Conservation (phyloP, 1,140 invertebrate genomes). For the Calephelis nemesis region DNA sequence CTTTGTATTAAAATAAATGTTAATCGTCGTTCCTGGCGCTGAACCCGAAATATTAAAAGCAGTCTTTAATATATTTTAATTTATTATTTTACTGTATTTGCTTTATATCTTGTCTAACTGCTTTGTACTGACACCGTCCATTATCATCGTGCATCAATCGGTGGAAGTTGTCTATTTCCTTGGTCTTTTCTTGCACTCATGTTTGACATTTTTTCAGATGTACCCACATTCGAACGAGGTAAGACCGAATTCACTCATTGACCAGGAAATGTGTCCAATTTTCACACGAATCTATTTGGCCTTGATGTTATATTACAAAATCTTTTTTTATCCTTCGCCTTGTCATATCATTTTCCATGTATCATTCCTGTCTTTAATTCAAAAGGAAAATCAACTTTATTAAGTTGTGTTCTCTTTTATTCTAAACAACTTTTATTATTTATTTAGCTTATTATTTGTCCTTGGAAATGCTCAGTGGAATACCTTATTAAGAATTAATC, state of each 20-base stretch:
- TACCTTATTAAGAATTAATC: too few species aligned
- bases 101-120: slow-evolving; percentile 42
- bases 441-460: slow-evolving; percentile 16
- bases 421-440: slow-evolving; percentile 22
- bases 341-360: slow-evolving; percentile 29
- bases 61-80: background rate
- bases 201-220: slow-evolving; percentile 68
- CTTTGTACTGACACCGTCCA: slow-evolving; percentile 54
- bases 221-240: slow-evolving; percentile 65
- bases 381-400: background rate
- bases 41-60: too few species aligned
- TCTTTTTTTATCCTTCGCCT: slow-evolving; percentile 37
- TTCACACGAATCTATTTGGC: slow-evolving; percentile 44
- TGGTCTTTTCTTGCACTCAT: slow-evolving; percentile 51
- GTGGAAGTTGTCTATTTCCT: slow-evolving; percentile 66
- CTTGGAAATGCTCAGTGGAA: slow-evolving; percentile 25
- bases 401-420: background rate
- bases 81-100: background rate
- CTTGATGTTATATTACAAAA: slow-evolving; percentile 35
- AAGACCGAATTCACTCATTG: slow-evolving; percentile 56
- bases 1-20: too few species aligned
- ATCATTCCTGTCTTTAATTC: slow-evolving; percentile 14
- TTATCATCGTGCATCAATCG: slow-evolving; percentile 37
- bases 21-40: too few species aligned
- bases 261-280: slow-evolving; percentile 67